Evolutionary conservation across 2,888 invertebrate genomes (phyloP), one percentile per base, ranked within the genome.

Genomic region (Netelia fuscicornis): DNA sequence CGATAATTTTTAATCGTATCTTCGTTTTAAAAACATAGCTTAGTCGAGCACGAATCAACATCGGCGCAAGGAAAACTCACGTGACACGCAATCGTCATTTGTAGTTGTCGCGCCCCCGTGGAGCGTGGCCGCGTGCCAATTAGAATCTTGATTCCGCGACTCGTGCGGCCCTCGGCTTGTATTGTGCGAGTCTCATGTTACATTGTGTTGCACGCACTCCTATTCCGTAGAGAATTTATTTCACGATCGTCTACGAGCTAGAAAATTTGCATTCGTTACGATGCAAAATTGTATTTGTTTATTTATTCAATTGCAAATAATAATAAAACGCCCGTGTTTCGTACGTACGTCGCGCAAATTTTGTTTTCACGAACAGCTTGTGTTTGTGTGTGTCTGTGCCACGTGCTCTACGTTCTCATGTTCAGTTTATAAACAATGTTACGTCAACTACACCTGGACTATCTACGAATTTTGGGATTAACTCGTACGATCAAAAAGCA

Each of bases 71-170:
- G 25, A 54, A 17, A 72, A 72, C 20, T 58, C 30, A 79, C 64
- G 75, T 65, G 37, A 52, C 84, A 84, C 81, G 84, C 84, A 84
- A 84, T 81, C 76, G 84, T 81, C 81, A 84, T 84, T 84, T 65
- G 76, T 84, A 77, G 84, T 70, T 84, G 84, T 84, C 81, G 77
- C 81, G 42, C 64, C 58, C 71, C 58, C 54, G 67, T 62, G 48
- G 72, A 65, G 65, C 11, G 23, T 25, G 44, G 52, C 48, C 44
- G 60, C 62, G 81, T 76, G 72, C 81, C 77, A 84, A 81, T 84
- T 76, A 77, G 76, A 84, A 81, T 84, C 84, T 72, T 81, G 84
- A 84, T 81, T 84, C 65, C 65, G 30, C 25, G 44, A 30, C 60
- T 68, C 58, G 70, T 60, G 68, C 68, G 20, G 37, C 1, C 37